phyloP scores from a whole-genome alignment of 2,797 vertebrate genomes.

The Microctenopoma stevenorrisi region DNA sequence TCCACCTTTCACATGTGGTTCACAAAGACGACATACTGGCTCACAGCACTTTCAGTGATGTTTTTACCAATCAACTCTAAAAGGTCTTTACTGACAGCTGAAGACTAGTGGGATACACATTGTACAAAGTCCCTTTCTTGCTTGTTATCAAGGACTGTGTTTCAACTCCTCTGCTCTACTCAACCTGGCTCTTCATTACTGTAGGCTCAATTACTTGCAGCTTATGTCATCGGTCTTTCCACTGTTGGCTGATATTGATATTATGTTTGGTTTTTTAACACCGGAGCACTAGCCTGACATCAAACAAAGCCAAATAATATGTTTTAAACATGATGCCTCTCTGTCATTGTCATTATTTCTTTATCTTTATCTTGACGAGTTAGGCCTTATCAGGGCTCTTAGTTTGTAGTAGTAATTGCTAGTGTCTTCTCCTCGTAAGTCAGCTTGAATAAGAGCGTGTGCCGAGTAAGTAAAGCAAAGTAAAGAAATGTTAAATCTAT shows the following conservation, averaged over 20 bases:
- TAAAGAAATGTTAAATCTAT: neutral
- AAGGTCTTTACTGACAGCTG: constrained; percentile 45
- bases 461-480: too few relatives aligned
- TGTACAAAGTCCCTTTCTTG: constrained; percentile 28
- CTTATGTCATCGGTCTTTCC: constrained; percentile 22
- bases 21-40: constrained; percentile 47
- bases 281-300: constrained; percentile 12
- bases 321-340: constrained; percentile 17
- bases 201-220: constrained; percentile 26
- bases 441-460: too few relatives aligned
- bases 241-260: neutral
- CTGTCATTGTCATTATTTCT: neutral
- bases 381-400: too few relatives aligned
- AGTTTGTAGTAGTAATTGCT: too few relatives aligned
- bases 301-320: neutral
- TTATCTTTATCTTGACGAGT: too few relatives aligned
- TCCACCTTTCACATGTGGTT: constrained; percentile 21
- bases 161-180: constrained; percentile 34
- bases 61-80: constrained; percentile 55
- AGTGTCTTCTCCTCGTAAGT: too few relatives aligned
- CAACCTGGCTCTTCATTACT: constrained; percentile 28
- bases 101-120: constrained; percentile 33
- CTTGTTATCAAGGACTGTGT: constrained; percentile 48
- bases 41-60: constrained; percentile 33
- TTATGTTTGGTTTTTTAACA: constrained; percentile 13